phyloP scores from a whole-genome alignment of 2,888 invertebrate species.

The Caenorhabditis uteleia region DNA sequence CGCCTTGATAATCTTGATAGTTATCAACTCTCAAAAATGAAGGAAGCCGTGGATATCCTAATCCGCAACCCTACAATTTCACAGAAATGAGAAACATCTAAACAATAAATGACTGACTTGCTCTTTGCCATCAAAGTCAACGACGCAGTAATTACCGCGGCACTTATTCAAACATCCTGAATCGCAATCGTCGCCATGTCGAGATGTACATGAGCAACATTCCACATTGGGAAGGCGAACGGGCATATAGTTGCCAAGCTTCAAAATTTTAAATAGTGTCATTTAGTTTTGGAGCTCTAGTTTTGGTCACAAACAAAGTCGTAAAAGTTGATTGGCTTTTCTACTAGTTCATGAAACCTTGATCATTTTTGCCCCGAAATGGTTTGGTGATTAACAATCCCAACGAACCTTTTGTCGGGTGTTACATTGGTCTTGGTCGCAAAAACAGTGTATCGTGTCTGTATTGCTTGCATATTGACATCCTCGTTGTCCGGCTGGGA shows the following conservation, averaged over 20 bases:
- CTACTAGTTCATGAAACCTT: background rate
- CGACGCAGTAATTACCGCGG: constrained; percentile 67
- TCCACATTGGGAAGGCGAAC: constrained; percentile 62
- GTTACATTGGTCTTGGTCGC: constrained; percentile 63
- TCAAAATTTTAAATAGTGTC: constrained; percentile 14
- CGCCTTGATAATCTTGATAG: constrained; percentile 59
- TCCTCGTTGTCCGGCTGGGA: constrained; percentile 59
- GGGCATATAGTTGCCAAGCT: constrained; percentile 63
- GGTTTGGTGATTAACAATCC: background rate
- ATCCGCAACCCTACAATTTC: constrained; percentile 61
- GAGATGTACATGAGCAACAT: constrained; percentile 67
- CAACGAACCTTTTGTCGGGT: constrained; percentile 50
- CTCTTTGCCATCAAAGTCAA: constrained; percentile 67
- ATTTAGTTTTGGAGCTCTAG: constrained; percentile 11
- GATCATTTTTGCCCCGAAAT: background rate
- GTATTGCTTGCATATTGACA: constrained; percentile 67
- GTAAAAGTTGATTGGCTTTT: background rate
- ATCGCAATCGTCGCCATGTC: constrained; percentile 61
- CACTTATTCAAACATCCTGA: constrained; percentile 59
- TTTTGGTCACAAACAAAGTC: background rate
- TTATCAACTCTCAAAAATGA: constrained; percentile 62
- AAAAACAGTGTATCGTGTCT: constrained; percentile 67
- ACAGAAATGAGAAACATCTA: constrained; percentile 3
- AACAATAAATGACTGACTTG: constrained; percentile 45
- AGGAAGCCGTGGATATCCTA: constrained; percentile 64